These are phyloP conservation scores for Conus ventricosus DNA, from an alignment of 1,140 invertebrate genomes.

Conservation along the genomic window DNA sequence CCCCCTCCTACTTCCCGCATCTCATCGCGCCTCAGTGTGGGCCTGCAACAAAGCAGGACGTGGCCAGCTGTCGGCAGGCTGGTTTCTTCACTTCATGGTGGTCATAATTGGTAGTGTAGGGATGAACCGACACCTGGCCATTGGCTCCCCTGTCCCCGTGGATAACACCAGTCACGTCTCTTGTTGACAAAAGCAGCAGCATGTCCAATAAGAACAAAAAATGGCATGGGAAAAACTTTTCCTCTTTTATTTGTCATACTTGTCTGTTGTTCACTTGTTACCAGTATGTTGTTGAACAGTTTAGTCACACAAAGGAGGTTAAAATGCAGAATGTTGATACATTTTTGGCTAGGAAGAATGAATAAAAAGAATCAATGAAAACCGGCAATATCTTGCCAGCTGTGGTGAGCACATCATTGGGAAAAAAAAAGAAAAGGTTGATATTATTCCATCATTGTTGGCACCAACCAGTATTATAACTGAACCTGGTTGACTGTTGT, in stretches of 20 bases:
- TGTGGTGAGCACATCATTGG: neutral
- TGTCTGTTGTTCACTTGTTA: neutral
- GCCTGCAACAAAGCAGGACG: too few relatives aligned
- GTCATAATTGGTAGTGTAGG: too few relatives aligned
- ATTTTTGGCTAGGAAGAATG: neutral
- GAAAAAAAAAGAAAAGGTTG: neutral
- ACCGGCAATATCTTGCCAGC: neutral
- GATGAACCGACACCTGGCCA: too few relatives aligned
- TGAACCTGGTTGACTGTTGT: neutral
- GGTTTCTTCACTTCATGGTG: too few relatives aligned
- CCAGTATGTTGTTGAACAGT: neutral
- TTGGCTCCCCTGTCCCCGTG: neutral
- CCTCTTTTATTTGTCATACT: neutral
- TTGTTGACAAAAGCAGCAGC: neutral
- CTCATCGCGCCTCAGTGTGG: too few relatives aligned
- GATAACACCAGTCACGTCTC: neutral
- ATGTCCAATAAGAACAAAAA: constrained; percentile 3
- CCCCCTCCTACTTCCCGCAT: too few relatives aligned
- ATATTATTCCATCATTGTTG: neutral
- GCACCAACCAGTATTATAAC: neutral
- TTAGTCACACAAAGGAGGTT: too few relatives aligned
- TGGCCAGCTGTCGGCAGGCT: too few relatives aligned
- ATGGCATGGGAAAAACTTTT: neutral
- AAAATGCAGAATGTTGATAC: neutral
- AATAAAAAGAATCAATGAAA: too few relatives aligned